Evolutionary conservation across 1,140 invertebrate genomes (phyloP), one percentile per base, ranked within the genome.

Genomic region (Parapsyche elsis): DNA sequence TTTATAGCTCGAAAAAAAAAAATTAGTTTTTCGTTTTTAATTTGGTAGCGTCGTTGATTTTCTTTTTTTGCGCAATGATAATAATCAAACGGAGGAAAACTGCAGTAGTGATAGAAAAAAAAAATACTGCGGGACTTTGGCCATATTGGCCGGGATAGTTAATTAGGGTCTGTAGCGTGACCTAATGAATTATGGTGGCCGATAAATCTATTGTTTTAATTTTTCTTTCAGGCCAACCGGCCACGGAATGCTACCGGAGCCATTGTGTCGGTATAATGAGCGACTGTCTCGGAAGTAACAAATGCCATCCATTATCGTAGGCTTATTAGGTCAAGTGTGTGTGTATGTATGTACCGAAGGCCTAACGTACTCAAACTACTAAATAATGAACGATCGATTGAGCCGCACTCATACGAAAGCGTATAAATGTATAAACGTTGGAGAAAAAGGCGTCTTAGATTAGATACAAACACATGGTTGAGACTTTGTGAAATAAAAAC

Each of bases 281-380:
- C 19, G 76, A 78, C 59, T 81, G 76, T 78, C 76, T 78, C 57
- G 46, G 21, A 73, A 30, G 67, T 53, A 78, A 70, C 49, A 81
- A 78, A 81, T 59, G 57, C 61, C 76, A 75, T 81, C 80, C 57
- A 81, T 81, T 81, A 78, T 78, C 76, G 14, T 49, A 21, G 21
- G 9, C 61, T 76, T 76, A 77, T 77, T 76, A 81, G 80, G 80
- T 77, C 75, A 70, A 81, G 80, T 77, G 76, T 67, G 26, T 77
- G 14, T 16, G 21, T 61, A 61, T 67, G 26, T 77, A 19, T 16
- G 21, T 61, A 61, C 21, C 59, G 53, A 59, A 16, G 0, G 14
- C 7, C 10, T 38, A n/a, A 26, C 67, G 14, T n/a, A 19, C 7
- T 16, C 10, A 71, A 71, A 71, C 23, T 59, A 21, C 53, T 21